Conservation (phyloP, 2,113 vertebrate genomes). For the Ascaphus truei region DNA sequence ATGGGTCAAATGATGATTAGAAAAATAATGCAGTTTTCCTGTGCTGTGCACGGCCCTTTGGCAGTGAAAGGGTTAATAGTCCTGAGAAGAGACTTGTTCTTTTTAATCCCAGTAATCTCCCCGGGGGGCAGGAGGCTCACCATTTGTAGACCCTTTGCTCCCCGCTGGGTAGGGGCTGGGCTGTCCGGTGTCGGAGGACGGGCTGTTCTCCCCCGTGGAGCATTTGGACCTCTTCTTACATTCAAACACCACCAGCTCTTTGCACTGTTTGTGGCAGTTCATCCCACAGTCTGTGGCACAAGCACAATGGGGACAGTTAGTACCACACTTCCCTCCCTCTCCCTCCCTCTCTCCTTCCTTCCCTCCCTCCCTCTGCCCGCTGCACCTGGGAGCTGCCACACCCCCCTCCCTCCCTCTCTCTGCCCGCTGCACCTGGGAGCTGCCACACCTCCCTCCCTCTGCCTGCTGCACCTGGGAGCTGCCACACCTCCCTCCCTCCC, state of each 20-base stretch:
- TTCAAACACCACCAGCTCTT: constrained; percentile 92
- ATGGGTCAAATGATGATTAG: neutral
- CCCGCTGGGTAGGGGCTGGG: constrained; percentile 63
- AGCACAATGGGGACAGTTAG: constrained; percentile 22
- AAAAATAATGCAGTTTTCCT: neutral
- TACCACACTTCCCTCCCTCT: neutral
- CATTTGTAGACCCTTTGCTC: constrained; percentile 61
- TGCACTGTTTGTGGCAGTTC: constrained; percentile 95
- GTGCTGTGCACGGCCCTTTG: too few relatives aligned
- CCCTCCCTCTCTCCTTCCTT: neutral
- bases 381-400: too few relatives aligned
- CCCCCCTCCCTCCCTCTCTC: too few relatives aligned
- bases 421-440: too few relatives aligned
- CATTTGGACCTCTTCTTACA: constrained; percentile 87
- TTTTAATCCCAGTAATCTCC: neutral
- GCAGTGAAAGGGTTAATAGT: neutral
- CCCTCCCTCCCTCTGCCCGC: too few relatives aligned
- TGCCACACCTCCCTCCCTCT: too few relatives aligned
- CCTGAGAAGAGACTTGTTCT: neutral
- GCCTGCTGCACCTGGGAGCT: too few relatives aligned
- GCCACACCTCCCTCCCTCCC: too few relatives aligned
- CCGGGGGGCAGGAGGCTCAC: constrained; percentile 51
- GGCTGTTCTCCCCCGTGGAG: constrained; percentile 64
- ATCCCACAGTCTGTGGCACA: constrained; percentile 83
- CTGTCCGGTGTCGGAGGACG: constrained; percentile 61